Base-by-base conservation (phyloP, 23 tunicate species). In the Styela clava region DNA sequence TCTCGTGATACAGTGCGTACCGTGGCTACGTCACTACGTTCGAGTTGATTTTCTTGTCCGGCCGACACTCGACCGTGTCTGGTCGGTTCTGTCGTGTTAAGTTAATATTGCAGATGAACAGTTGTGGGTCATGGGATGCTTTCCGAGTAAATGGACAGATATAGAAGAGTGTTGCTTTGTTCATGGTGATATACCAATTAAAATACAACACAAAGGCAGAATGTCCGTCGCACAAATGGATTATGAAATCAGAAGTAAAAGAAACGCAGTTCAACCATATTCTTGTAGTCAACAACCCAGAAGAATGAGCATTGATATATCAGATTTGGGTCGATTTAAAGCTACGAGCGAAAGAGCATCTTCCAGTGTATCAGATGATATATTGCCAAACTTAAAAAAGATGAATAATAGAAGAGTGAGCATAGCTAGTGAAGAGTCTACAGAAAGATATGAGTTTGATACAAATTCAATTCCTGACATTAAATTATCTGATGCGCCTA, bases 171-270 rank as follows among this genome's bases (percentile, higher is more conserved):
- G 31, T 18, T 67, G 71, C 24, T 67, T 67, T 67, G 30, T 67
- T 27, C 71, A 67, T 0, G 71, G 71, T 1, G 71, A 67, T 67
- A 27, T 67, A 25, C 71, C 71, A 1, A 67, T 67, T 67, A 67
- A 67, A 67, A 29, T 29, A 0, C 71, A 29, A 67, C 31, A 29
- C 31, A 67, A 67, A 67, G 71, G 71, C 31, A 67, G 24, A 29
- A 29, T 67, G 30, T 67, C 71, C 22, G 24, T 25, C 31, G 71
- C 71, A 67, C n/a, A 67, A 1, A 16, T 67, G 31, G 71, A 27
- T 25, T 67, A 67, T 29, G 16, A 67, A 67, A 67, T 67, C 31
- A 27, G 2, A 27, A 67, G 71, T 24, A 29, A 27, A 67, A 27
- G 71, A 67, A 67, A 29, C 71, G 31, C 22, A 0, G 71, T 27